A percentile compares a stretch with the other conserved stretches of the same genome.
Conservation (phyloP, 2,888 invertebrate species). For the Pediacus dermestoides region DNA sequence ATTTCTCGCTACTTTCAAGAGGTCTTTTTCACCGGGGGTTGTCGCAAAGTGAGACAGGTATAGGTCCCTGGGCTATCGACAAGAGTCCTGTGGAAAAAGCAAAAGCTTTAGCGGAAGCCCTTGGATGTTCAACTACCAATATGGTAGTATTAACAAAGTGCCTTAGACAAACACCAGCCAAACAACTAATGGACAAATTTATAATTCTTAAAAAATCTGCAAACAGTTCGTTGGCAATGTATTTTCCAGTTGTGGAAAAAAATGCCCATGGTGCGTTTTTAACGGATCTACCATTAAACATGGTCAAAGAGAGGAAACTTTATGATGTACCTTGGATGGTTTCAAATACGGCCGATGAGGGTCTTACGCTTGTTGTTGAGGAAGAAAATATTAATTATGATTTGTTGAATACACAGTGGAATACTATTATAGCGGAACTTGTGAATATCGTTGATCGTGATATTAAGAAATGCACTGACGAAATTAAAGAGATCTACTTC, state of each 20-base stretch:
- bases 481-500: not conserved
- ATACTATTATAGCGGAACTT: too few species aligned
- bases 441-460: too few species aligned
- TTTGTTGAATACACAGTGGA: too few species aligned
- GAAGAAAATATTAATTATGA: constrained; percentile 8
- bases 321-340: constrained; percentile 41
- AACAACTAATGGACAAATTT: too few species aligned
- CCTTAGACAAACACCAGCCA: too few species aligned
- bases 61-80: constrained; percentile 34
- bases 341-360: constrained; percentile 36
- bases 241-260: constrained; percentile 37
- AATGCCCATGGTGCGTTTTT: constrained; percentile 31
- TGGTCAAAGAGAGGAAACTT: constrained; percentile 37
- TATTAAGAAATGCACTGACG: not conserved
- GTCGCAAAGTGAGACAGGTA: constrained; percentile 39
- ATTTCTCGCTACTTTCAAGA: constrained; percentile 59
- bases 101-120: constrained; percentile 26
- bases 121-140: constrained; percentile 35
- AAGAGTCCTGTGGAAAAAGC: constrained; percentile 32
- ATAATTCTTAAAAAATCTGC: too few species aligned
- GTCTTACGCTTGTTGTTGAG: constrained; percentile 5
- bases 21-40: constrained; percentile 47
- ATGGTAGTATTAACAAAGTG: not conserved
- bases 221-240: too few species aligned
- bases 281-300: constrained; percentile 36